These are phyloP conservation scores for Cotesia vestalis DNA, from an alignment of 1,140 invertebrate genomes.

Conservation along the genomic window DNA sequence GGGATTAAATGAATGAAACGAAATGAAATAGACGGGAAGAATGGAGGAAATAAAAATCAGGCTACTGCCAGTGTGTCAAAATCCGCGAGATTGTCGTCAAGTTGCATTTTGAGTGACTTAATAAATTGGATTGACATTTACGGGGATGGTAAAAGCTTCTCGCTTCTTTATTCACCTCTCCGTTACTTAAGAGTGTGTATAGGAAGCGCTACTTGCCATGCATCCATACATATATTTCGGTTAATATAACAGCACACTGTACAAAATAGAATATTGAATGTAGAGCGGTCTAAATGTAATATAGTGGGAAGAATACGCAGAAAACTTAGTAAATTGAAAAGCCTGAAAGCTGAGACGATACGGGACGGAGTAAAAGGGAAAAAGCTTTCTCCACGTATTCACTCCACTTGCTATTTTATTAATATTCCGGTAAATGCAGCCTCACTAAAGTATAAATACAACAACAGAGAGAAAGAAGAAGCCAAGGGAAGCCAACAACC, in stretches of 20 bases:
- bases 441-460: no score
- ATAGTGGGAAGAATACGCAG: slow-evolving; percentile 22
- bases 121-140: slow-evolving; percentile 29
- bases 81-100: background rate
- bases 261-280: background rate
- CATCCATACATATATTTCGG: no score
- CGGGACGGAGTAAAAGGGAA: background rate
- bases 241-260: no score
- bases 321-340: background rate
- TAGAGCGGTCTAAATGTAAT: slow-evolving; percentile 13
- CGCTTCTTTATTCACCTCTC: slow-evolving; percentile 4
- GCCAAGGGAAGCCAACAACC: no score
- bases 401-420: no score
- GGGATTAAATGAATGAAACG: slow-evolving; percentile 3
- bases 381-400: no score
- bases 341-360: no score
- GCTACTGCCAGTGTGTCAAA: background rate
- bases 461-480: no score
- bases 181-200: background rate
- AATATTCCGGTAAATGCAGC: no score
- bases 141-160: slow-evolving; percentile 24
- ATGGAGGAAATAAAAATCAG: background rate
- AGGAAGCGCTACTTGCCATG: no score
- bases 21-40: background rate
- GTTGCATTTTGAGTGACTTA: slow-evolving; percentile 14